Conservation (phyloP, 2,797 vertebrate species). For the Falco concolor region DNA sequence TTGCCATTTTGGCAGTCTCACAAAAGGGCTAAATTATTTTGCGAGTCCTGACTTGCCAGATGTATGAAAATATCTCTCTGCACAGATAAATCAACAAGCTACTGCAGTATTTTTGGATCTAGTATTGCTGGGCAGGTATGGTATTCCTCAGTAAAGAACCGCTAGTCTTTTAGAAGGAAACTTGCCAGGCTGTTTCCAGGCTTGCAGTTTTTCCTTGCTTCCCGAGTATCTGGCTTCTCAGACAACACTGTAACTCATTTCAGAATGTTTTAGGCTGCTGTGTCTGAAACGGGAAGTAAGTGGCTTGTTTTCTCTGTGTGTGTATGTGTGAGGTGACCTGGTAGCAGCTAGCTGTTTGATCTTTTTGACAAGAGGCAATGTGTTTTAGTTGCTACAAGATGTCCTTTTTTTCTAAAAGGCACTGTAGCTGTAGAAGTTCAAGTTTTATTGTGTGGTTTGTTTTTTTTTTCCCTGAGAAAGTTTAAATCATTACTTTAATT, state of each 20-base stretch:
- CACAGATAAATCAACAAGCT: not conserved
- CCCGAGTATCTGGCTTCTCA: not conserved
- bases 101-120: not conserved
- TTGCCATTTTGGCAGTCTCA: slow-evolving; percentile 21
- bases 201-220: not conserved
- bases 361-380: not conserved
- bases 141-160: not conserved
- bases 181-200: not conserved
- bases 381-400: not conserved
- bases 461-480: not conserved
- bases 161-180: not conserved
- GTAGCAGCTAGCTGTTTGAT: not conserved
- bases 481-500: not conserved
- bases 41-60: slow-evolving; percentile 8
- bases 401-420: not conserved
- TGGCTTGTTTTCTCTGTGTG: not conserved
- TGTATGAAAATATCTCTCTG: not conserved
- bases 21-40: not conserved
- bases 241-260: not conserved
- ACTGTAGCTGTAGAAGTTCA: not conserved
- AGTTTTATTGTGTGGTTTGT: not conserved
- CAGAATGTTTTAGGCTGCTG: not conserved
- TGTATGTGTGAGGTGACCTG: not conserved
- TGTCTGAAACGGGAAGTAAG: not conserved
- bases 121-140: not conserved